Evolutionary conservation across 2,113 vertebrate species (phyloP).

Genomic region (Eretmodus cyanostictus): DNA sequence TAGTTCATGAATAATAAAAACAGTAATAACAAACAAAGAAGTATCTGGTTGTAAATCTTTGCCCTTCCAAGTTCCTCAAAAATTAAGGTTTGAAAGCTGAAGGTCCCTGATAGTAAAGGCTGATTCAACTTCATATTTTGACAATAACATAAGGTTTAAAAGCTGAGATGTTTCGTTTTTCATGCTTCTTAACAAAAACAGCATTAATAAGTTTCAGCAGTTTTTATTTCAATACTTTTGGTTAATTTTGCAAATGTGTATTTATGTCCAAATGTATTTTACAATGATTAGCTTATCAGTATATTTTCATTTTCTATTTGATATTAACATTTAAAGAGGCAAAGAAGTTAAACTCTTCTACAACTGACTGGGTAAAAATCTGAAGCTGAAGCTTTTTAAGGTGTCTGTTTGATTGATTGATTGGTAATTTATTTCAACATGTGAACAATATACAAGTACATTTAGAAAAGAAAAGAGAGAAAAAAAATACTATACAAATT

Average conservation of each 20-base stretch:
- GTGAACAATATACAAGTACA: no score
- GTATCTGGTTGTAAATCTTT: background rate
- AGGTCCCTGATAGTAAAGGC: background rate
- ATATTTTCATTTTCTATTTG: background rate
- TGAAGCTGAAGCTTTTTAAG: background rate
- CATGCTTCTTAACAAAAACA: background rate
- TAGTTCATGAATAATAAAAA: background rate
- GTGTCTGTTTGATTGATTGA: background rate
- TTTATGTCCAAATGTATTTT: background rate
- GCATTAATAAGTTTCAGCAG: background rate
- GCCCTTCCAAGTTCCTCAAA: fast-evolving
- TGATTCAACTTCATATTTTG: background rate
- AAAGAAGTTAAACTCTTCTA: fast-evolving
- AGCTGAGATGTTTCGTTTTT: background rate
- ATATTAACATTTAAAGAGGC: fast-evolving
- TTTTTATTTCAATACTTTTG: background rate
- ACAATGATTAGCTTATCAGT: background rate
- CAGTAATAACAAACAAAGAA: background rate
- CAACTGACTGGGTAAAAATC: background rate
- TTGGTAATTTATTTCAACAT: no score
- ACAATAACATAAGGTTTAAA: fast-evolving
- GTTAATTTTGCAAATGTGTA: background rate
- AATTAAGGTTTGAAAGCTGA: background rate
- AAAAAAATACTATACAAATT: no score
- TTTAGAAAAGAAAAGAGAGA: no score